Evolutionary conservation across 2,888 invertebrate species (phyloP), one percentile per base, ranked within the genome.

Genomic region (Micropterix aruncella): DNA sequence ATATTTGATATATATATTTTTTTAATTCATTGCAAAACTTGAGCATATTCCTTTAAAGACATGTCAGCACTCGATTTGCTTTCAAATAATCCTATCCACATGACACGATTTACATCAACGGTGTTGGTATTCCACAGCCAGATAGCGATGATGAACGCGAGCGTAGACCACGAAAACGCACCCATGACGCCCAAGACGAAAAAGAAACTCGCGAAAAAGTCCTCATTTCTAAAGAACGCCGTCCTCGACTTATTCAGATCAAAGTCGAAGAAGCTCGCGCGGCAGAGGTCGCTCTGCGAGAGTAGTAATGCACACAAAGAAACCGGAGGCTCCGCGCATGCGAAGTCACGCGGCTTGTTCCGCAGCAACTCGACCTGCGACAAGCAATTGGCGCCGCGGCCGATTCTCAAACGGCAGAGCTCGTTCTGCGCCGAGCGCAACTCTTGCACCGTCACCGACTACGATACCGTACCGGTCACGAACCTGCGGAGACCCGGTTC

Each of bases 151-250:
- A 65, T 66, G 66, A 67, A 66, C 62, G 68, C 69, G 56, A 70
- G 66, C 55, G 57, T 63, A 60, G 70, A 70, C 60, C 67, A 62
- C 58, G 69, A 70, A 58, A n/a, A n/a, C n/a, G 69, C 69, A 56
- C 63, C 68, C 50, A 65, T 68, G 58, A 70, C 71, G 47, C 70
- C 70, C 59, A 71, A 72, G 68, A 69, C 70, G 58, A 70, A 70
- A 68, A 71, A 71, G 70, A 72, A 72, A 69, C 61, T 72, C 43
- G 69, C 70, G 40, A 71, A 70, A 70, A 71, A 70, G 55, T 70
- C 71, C 44, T 72, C 71, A 51, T 72, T 72, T 58, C 69, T 72
- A 51, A 70, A 70, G 62, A 71, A 69, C 57, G 70, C 71, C 46
- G 70, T 71, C 45, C 65, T 72, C 52, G 71, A 72, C 56, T 55